Conservation (phyloP, 2,888 invertebrate genomes). For the Folsomia candida region DNA sequence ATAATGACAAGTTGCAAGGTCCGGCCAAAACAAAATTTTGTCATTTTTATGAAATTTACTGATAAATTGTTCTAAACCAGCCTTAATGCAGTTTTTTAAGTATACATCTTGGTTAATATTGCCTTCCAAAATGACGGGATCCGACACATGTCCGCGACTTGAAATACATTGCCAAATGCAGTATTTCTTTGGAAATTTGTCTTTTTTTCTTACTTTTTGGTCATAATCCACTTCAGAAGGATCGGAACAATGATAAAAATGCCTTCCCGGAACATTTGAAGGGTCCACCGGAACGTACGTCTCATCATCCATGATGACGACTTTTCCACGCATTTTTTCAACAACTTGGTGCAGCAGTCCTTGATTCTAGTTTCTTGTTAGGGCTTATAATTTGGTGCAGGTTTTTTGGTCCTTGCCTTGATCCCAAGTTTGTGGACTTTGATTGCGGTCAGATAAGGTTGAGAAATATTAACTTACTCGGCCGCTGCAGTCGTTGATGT, state of each 20-base stretch:
- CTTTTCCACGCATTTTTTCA: too few relatives aligned
- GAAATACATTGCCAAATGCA: too few relatives aligned
- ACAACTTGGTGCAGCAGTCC: not conserved
- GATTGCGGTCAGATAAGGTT: not conserved
- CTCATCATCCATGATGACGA: not conserved
- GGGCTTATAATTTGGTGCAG: not conserved
- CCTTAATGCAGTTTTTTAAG: not conserved
- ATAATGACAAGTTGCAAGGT: too few relatives aligned
- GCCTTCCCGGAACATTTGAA: not conserved
- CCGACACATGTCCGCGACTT: too few relatives aligned
- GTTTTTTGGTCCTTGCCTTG: too few relatives aligned
- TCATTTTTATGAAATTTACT: too few relatives aligned
- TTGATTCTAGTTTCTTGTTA: not conserved
- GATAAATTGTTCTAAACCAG: not conserved
- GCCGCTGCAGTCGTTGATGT: not conserved
- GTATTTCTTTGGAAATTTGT: too few relatives aligned
- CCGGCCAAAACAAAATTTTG: too few relatives aligned
- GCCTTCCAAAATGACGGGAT: too few relatives aligned
- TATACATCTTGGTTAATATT: not conserved
- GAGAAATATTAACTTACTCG: not conserved
- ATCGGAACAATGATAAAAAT: not conserved
- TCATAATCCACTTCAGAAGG: not conserved
- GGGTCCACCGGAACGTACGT: not conserved
- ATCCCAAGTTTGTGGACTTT: too few relatives aligned
- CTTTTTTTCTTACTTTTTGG: not conserved